A percentile compares a stretch with the other conserved stretches of the same genome.
Conservation (phyloP, 2,888 invertebrate species). For the Caenorhabditis drosophilae region DNA sequence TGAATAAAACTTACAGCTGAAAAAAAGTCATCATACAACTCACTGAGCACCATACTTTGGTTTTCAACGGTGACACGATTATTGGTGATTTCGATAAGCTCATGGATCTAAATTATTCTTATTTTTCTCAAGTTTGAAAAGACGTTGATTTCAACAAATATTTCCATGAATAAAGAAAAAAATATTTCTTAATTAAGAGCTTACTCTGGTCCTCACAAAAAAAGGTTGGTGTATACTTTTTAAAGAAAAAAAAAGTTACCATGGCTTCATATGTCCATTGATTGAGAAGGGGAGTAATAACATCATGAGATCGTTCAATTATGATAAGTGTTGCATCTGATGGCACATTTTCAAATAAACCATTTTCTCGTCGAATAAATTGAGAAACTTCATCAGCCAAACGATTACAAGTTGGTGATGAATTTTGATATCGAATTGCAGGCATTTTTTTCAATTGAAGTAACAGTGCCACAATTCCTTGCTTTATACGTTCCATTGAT, state of each 20-base stretch:
- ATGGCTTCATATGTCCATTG: slow-evolving; percentile 99
- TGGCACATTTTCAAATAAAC: slow-evolving; percentile 54
- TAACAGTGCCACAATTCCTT: slow-evolving; percentile 84
- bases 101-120: slow-evolving; percentile 81
- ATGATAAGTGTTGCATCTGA: slow-evolving; percentile 79
- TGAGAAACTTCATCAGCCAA: slow-evolving; percentile 54
- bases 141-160: no score
- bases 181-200: no score
- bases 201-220: no score
- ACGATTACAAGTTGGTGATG: not conserved
- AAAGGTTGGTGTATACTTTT: no score
- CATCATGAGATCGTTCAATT: slow-evolving; percentile 90
- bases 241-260: slow-evolving; percentile 70
- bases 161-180: no score
- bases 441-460: slow-evolving; percentile 90
- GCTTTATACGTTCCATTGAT: slow-evolving; percentile 81
- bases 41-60: slow-evolving; percentile 84
- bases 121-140: no score
- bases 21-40: slow-evolving; percentile 96
- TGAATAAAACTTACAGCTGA: no score
- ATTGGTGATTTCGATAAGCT: slow-evolving; percentile 87
- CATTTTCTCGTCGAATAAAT: slow-evolving; percentile 60
- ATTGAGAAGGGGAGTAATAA: slow-evolving; percentile 91
- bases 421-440: slow-evolving; percentile 69
- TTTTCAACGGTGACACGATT: slow-evolving; percentile 92